phyloP scores from a whole-genome alignment of 2,888 invertebrate genomes.

The Lycia hirtaria region DNA sequence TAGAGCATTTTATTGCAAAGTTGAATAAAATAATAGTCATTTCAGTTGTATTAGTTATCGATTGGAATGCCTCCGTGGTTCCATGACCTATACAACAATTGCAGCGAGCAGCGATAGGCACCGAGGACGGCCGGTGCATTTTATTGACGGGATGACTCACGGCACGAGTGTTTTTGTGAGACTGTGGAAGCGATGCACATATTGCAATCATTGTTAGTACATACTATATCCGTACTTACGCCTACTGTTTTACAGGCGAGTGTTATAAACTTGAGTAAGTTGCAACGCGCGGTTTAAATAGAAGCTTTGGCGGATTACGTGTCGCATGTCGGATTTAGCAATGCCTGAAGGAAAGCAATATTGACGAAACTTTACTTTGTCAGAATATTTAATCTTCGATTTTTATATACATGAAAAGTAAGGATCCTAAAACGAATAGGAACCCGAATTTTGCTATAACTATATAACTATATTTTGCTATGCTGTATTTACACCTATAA shows the following conservation, averaged over 20 bases:
- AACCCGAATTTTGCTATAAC: no score
- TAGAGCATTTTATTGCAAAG: no score
- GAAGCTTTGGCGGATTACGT: no score
- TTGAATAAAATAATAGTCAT: slow-evolving; percentile 13
- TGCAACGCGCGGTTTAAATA: not conserved
- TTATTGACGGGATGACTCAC: slow-evolving; percentile 8
- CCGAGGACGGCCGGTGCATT: slow-evolving; percentile 18
- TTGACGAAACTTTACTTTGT: no score
- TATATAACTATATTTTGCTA: no score
- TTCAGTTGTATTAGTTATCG: slow-evolving; percentile 11
- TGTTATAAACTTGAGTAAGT: not conserved
- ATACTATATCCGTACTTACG: not conserved
- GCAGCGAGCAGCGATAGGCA: slow-evolving; percentile 36
- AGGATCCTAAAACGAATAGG: no score
- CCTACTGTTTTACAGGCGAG: no score
- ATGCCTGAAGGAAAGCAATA: no score
- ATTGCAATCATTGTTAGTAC: not conserved
- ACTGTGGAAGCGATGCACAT: slow-evolving; percentile 3
- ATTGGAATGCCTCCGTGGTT: slow-evolving; percentile 22
- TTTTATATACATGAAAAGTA: no score
- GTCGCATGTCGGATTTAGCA: no score
- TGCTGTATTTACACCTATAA: no score
- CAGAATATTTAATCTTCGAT: no score
- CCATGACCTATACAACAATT: slow-evolving; percentile 40
- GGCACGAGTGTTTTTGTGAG: slow-evolving; percentile 1